These are phyloP conservation scores for Zosterops lateralis DNA, from an alignment of 2,113 vertebrate genomes.

Conservation along the genomic window DNA sequence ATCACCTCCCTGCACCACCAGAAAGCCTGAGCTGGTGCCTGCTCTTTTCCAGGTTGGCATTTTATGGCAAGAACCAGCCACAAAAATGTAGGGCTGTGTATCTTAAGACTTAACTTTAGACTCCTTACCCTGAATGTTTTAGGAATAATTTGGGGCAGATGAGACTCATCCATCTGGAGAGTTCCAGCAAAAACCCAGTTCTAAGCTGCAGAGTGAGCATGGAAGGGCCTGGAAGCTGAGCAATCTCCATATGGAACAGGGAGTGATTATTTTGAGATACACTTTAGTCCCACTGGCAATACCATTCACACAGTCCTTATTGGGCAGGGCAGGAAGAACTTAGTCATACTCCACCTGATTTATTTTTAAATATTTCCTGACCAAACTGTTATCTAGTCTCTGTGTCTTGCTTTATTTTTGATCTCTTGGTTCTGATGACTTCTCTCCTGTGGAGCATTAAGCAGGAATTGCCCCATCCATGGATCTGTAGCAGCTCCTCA, in stretches of 20 bases:
- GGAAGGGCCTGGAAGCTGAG: background rate
- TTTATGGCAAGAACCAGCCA: background rate
- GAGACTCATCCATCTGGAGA: background rate
- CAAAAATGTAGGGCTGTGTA: background rate
- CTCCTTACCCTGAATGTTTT: background rate
- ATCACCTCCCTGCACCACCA: background rate
- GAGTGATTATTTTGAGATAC: background rate
- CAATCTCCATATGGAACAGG: background rate
- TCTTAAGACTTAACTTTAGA: background rate
- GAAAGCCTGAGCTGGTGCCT: background rate
- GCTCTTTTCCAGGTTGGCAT: background rate
- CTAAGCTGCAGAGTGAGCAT: background rate
- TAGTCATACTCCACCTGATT: background rate
- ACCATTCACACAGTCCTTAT: background rate
- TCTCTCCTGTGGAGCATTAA: fast-evolving
- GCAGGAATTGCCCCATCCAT: background rate
- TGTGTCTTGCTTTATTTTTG: background rate
- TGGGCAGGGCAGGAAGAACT: background rate
- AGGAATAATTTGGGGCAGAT: background rate
- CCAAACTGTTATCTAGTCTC: background rate
- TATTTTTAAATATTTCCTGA: background rate
- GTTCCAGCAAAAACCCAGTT: background rate
- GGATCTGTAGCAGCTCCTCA: background rate
- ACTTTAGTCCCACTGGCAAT: background rate
- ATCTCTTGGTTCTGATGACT: background rate